A percentile compares a stretch with the other conserved stretches of the same genome.
phyloP scores from a whole-genome alignment of 2,113 vertebrate genomes.

The Lagenorhynchus albirostris region DNA sequence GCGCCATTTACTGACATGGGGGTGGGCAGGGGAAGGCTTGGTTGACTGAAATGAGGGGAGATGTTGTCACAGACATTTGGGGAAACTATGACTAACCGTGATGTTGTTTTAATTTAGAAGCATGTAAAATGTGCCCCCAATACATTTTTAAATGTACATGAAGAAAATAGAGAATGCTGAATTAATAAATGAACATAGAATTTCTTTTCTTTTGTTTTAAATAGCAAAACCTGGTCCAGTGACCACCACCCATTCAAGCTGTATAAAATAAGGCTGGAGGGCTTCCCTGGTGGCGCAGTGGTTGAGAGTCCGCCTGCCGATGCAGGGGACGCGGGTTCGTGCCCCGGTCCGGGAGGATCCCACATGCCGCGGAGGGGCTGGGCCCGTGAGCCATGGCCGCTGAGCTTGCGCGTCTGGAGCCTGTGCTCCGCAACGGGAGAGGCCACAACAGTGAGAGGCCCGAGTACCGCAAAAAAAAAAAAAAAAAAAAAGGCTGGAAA shows the following conservation, averaged over 20 bases:
- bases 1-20: not conserved
- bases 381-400: no score
- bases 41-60: no score
- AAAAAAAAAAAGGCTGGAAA: no score
- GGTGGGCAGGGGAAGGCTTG: not conserved
- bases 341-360: no score
- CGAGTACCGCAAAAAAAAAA: no score
- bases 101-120: not conserved
- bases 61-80: not conserved
- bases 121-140: not conserved
- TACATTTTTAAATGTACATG: not conserved
- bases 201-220: not conserved
- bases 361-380: no score
- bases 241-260: not conserved
- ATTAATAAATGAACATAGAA: not conserved
- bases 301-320: no score
- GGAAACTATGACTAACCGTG: not conserved
- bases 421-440: no score
- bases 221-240: not conserved
- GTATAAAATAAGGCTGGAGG: not conserved
- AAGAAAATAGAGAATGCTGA: not conserved
- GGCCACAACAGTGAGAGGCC: no score
- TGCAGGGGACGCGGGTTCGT: no score
- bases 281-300: no score
- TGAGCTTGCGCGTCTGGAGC: no score